A percentile compares a stretch with the other conserved stretches of the same genome.
Conservation (phyloP, 2,888 invertebrate species). For the Rhamphomyia laevipes region DNA sequence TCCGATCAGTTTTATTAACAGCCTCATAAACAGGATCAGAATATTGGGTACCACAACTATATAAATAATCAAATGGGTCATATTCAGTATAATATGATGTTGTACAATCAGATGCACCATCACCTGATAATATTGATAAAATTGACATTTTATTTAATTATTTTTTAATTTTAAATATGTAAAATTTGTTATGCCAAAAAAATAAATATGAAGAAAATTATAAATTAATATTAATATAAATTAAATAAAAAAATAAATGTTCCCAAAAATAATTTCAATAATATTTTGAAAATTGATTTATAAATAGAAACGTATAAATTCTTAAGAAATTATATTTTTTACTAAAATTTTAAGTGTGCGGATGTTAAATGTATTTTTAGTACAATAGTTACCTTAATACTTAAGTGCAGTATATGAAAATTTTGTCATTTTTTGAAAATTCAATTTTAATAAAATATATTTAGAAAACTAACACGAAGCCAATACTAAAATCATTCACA, state of each 20-base stretch:
- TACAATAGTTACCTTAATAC: too few relatives aligned
- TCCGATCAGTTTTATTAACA: slow-evolving; percentile 47
- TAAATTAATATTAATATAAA: neutral
- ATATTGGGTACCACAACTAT: slow-evolving; percentile 50
- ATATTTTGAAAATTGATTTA: too few relatives aligned
- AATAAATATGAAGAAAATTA: neutral
- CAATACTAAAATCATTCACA: too few relatives aligned
- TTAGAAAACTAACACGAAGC: too few relatives aligned
- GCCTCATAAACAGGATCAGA: slow-evolving; percentile 62
- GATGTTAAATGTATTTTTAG: too few relatives aligned
- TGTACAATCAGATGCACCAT: slow-evolving; percentile 44
- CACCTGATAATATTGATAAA: slow-evolving; percentile 7
- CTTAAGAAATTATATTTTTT: too few relatives aligned
- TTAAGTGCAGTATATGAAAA: too few relatives aligned
- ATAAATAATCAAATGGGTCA: slow-evolving; percentile 68
- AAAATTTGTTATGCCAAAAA: slow-evolving; percentile 8
- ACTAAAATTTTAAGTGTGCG: too few relatives aligned
- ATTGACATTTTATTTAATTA: slow-evolving; percentile 14
- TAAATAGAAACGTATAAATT: too few relatives aligned
- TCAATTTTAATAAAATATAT: too few relatives aligned
- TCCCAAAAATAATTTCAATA: too few relatives aligned
- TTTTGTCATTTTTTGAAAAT: too few relatives aligned
- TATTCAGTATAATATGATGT: slow-evolving; percentile 62
- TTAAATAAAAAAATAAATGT: neutral
- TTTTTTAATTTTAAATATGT: slow-evolving; percentile 10